These are phyloP conservation scores for Puffinus mauretanicus DNA, from an alignment of 2,113 vertebrate genomes.

Conservation along the genomic window DNA sequence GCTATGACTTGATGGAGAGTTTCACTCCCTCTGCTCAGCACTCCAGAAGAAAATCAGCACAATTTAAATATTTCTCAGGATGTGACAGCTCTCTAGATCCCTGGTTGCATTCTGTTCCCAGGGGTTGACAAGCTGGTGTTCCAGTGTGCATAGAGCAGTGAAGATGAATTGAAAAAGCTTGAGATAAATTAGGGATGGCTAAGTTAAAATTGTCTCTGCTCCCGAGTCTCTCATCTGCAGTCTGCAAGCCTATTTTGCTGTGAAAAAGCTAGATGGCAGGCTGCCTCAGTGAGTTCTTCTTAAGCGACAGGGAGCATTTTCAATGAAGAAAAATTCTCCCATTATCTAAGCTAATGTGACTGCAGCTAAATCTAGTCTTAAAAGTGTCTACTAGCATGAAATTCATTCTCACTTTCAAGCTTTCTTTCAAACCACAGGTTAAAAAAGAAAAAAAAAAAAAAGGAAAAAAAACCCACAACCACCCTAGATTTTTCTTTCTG, in stretches of 20 bases:
- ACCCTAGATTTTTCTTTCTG: background rate
- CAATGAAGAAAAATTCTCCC: slow-evolving; percentile 80
- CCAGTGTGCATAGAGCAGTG: slow-evolving; percentile 73
- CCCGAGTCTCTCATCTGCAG: slow-evolving; percentile 83
- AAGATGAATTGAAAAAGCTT: slow-evolving; percentile 80
- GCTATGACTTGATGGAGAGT: slow-evolving; percentile 80
- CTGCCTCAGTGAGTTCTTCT: slow-evolving; percentile 81
- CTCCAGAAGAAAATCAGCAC: slow-evolving; percentile 81
- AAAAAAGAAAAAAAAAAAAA: background rate
- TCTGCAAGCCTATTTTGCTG: slow-evolving; percentile 83
- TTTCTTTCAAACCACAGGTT: slow-evolving; percentile 53
- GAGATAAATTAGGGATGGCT: slow-evolving; percentile 83
- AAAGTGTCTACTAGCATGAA: slow-evolving; percentile 71
- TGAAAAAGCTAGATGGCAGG: slow-evolving; percentile 85
- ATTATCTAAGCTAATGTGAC: slow-evolving; percentile 83
- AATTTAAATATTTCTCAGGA: slow-evolving; percentile 80
- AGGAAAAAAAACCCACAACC: background rate
- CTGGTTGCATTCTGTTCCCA: slow-evolving; percentile 76
- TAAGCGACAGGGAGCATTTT: slow-evolving; percentile 80
- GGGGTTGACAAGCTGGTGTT: slow-evolving; percentile 76
- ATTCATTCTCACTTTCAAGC: slow-evolving; percentile 68
- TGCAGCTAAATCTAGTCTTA: slow-evolving; percentile 77
- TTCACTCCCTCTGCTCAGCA: slow-evolving; percentile 81
- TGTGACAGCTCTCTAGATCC: slow-evolving; percentile 77
- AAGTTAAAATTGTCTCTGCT: slow-evolving; percentile 83